Conservation (phyloP, 2,888 invertebrate genomes). For the Pocota personata region DNA sequence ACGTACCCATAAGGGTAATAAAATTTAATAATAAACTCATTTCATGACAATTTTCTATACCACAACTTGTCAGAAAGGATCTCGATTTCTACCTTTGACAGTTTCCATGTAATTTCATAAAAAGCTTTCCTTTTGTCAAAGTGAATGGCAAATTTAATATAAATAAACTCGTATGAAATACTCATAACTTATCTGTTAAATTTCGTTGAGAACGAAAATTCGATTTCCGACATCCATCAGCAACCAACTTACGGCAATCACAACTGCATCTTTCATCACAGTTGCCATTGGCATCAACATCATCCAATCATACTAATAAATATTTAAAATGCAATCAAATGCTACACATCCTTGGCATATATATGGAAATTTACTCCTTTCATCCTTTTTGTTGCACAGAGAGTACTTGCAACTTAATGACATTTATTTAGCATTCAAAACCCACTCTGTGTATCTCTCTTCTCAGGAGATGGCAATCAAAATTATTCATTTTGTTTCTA, state of each 20-base stretch:
- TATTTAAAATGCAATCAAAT: slow-evolving; percentile 69
- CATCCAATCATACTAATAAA: slow-evolving; percentile 60
- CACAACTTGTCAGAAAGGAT: background rate
- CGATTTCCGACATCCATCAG: slow-evolving; percentile 38
- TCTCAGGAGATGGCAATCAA: slow-evolving; percentile 12
- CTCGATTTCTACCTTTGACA: background rate
- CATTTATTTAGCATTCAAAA: slow-evolving; percentile 52
- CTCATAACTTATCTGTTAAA: background rate
- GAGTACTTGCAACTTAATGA: slow-evolving; percentile 44
- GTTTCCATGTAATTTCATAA: background rate
- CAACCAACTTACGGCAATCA: background rate
- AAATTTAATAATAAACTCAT: background rate
- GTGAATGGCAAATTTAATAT: background rate
- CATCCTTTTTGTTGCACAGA: background rate
- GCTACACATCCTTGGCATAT: slow-evolving; percentile 33
- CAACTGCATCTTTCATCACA: slow-evolving; percentile 44
- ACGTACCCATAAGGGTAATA: no score
- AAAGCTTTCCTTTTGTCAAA: background rate
- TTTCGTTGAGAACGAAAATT: slow-evolving; percentile 11
- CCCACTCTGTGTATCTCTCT: slow-evolving; percentile 8
- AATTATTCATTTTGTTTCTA: slow-evolving; percentile 22
- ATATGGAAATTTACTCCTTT: slow-evolving; percentile 27
- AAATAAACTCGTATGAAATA: background rate
- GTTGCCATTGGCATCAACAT: slow-evolving; percentile 38
- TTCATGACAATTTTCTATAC: no score